These are phyloP conservation scores for Unio delphinus DNA, from an alignment of 2,888 invertebrate genomes.

Conservation along the genomic window DNA sequence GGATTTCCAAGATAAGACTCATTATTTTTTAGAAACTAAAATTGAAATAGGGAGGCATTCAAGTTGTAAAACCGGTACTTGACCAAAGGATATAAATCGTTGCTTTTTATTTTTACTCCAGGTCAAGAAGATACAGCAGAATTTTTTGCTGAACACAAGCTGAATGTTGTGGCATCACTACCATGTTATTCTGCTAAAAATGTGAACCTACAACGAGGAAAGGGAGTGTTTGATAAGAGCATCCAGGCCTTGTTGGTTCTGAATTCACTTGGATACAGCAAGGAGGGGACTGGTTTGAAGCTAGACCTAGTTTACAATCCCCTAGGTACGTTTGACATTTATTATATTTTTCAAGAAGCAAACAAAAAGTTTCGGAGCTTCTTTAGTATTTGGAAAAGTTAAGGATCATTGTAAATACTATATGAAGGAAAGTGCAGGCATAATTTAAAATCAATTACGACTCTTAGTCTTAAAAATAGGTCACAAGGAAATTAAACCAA, in stretches of 20 bases:
- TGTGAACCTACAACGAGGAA: conserved; percentile 51
- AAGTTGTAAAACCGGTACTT: too few relatives aligned
- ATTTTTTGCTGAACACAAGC: conserved; percentile 47
- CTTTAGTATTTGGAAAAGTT: background rate
- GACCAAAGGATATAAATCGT: too few relatives aligned
- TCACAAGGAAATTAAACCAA: too few relatives aligned
- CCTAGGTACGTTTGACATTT: conserved; percentile 31
- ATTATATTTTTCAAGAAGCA: background rate
- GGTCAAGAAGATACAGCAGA: conserved; percentile 53
- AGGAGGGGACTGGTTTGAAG: conserved; percentile 32
- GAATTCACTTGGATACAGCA: conserved; percentile 49
- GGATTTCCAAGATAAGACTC: too few relatives aligned
- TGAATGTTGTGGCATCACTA: conserved; percentile 48
- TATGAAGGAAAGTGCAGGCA: too few relatives aligned
- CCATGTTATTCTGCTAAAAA: conserved; percentile 55
- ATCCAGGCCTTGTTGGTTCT: conserved; percentile 43
- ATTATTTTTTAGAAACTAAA: too few relatives aligned
- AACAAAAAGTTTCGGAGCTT: background rate
- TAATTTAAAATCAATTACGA: too few relatives aligned
- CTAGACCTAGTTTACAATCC: conserved; percentile 56
- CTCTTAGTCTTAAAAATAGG: too few relatives aligned
- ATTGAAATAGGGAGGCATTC: too few relatives aligned
- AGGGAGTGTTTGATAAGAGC: conserved; percentile 51
- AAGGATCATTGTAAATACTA: background rate
- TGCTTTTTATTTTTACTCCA: conserved; percentile 8